Base-by-base conservation (phyloP, 2,888 invertebrate genomes). In the Perizoma affinitatum region DNA sequence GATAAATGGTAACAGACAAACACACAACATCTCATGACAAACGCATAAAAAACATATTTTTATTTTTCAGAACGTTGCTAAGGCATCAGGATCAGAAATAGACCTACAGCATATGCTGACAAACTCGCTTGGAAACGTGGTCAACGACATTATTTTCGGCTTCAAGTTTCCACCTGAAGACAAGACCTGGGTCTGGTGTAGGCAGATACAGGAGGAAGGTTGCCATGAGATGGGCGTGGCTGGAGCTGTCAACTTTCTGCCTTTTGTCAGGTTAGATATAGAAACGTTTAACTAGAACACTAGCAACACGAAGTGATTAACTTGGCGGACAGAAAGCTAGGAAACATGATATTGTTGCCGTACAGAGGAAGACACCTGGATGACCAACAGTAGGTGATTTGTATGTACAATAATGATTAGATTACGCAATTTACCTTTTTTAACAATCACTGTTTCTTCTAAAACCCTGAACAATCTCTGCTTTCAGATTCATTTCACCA, bases 191-290 rank as follows among this genome's bases (percentile, higher is more conserved):
- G 89, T 88, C 58, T 96, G 96, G 94, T 87, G 97, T 58, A 94
- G 96, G 73, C 88, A 95, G 70, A 89, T 96, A 53, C 96, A 97
- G 82, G 97, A 97, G 78, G 96, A 97, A 81, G 97, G 97, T 0
- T 95, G 96, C 51, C 96, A 96, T 78, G 94, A 95, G 73, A 96
- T 98, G 78, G 97, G 97, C 0, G 94, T 98, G 4, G 95, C 97
- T 0, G 97, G 96, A 3, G 94, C 96, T 8, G 93, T 97, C 4
- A 98, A 98, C 83, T 98, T 97, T 84, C 88, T 98, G 66, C 97
- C 98, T 9, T 95, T 96, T 78, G 84, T 97, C 46, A 94, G 96
- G 95, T 96, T 78, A 71, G 72, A 71, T 22, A 9, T 5, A 38
- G 7, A 48, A 49, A 36, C 7, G 4, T 4, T n/a, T 22, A 35